A percentile compares a stretch with the other conserved stretches of the same genome.
These are phyloP conservation scores for Beris chalybata DNA, from an alignment of 2,888 invertebrate species.

Conservation along the genomic window DNA sequence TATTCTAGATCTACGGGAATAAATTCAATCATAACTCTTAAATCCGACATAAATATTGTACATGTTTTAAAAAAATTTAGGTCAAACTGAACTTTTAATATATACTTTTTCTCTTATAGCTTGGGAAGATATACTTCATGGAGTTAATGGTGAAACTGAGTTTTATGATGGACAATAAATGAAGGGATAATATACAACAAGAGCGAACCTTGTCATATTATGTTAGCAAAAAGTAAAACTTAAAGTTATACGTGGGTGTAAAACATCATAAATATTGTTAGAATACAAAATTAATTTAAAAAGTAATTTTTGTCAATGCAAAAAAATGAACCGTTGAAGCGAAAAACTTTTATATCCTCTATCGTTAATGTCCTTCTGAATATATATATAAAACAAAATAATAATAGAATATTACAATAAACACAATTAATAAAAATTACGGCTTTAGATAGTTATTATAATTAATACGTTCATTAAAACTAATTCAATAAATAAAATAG, in stretches of 20 bases:
- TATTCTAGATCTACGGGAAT: too few relatives aligned
- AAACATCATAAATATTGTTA: too few relatives aligned
- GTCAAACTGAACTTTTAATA: too few relatives aligned
- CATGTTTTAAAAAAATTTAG: neutral
- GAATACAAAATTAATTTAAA: too few relatives aligned
- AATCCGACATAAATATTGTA: too few relatives aligned
- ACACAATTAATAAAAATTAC: conserved; percentile 18
- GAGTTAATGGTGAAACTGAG: conserved; percentile 60
- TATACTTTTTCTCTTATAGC: conserved; percentile 59
- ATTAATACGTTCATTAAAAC: conserved; percentile 10
- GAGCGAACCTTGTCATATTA: conserved; percentile 13
- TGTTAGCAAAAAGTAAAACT: neutral
- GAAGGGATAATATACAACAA: neutral
- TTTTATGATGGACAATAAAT: conserved; percentile 62
- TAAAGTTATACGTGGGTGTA: too few relatives aligned
- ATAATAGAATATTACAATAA: conserved; percentile 12
- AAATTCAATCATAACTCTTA: too few relatives aligned
- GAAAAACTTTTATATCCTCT: conserved; percentile 19
- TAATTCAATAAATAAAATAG: conserved; percentile 9
- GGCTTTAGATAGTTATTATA: conserved; percentile 29
- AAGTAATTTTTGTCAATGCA: too few relatives aligned
- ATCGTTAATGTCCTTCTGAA: conserved; percentile 11
- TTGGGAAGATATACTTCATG: conserved; percentile 71
- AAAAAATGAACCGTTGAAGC: neutral
- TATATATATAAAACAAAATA: conserved; percentile 10